Percentiles rank a stretch among this genome's conserved stretches.
phyloP scores from a whole-genome alignment of 2,888 invertebrate species.

The Ypsolopha scabrella region DNA sequence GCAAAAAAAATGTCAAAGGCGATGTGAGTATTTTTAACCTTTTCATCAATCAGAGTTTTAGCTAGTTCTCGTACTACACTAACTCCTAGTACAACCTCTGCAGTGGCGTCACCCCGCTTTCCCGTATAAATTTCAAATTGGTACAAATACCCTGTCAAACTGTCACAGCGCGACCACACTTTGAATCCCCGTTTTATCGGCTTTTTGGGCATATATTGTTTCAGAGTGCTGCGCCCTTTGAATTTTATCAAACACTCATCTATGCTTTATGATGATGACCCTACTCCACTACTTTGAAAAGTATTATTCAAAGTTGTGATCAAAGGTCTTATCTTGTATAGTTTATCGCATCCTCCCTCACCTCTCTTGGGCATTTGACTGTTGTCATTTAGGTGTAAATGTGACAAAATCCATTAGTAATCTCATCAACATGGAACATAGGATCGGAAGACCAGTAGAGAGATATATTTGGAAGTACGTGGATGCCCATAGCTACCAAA shows the following conservation, averaged over 20 bases:
- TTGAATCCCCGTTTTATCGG: constrained; percentile 16
- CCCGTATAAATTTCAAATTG: constrained; percentile 4
- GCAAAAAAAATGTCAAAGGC: constrained; percentile 9
- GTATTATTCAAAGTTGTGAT: constrained; percentile 8
- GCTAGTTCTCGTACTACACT: constrained; percentile 1
- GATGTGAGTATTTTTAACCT: constrained; percentile 4
- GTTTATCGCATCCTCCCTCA: constrained; percentile 7
- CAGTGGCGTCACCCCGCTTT: not conserved
- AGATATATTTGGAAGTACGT: constrained; percentile 4
- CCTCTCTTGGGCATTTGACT: constrained; percentile 10
- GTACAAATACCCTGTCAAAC: constrained; percentile 4
- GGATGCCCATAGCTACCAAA: constrained; percentile 7
- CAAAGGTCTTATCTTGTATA: constrained; percentile 10
- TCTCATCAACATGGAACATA: constrained; percentile 4
- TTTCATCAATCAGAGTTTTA: not conserved
- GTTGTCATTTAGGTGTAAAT: constrained; percentile 11
- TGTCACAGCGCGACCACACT: constrained; percentile 13
- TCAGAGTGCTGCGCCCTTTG: constrained; percentile 11
- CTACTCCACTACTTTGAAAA: constrained; percentile 7
- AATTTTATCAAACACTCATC: constrained; percentile 17
- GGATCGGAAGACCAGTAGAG: constrained; percentile 6
- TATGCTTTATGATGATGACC: constrained; percentile 9
- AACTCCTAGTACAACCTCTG: not conserved
- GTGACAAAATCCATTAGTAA: constrained; percentile 5
- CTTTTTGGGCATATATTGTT: constrained; percentile 16